Base-by-base conservation (phyloP, 1,140 invertebrate species). In the Phocides pigmalion region DNA sequence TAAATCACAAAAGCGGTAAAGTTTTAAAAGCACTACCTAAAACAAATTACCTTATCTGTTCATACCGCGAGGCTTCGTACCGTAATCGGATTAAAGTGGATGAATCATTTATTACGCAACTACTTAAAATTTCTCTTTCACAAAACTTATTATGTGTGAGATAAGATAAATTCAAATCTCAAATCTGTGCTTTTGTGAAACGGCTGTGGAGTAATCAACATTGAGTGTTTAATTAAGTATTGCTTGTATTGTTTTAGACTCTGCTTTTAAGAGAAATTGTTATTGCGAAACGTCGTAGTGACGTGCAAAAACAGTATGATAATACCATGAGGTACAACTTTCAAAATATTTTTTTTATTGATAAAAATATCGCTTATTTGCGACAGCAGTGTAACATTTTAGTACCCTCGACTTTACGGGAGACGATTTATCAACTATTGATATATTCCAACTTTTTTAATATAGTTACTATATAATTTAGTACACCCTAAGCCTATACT, bases 81-180 rank as follows among this genome's bases (percentile, higher is more conserved):
- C 54, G 25, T 59, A 59, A 59, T 59, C 54, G 54, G 54, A 59
- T 59, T 59, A 59, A 32, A 20, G 20, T 8, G 15, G 17, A 59
- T 59, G 41, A 59, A 46, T 59, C 54, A 59, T 59, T 59, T 20
- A 32, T 59, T 59, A 46, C 54, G 41, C 41, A 59, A 59, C 54
- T 46, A 46, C 42, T 28, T 46, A 59, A 59, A 59, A 54, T 59
- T 59, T 59, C 54, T 59, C 54, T 59, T 59, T 59, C 42, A 59
- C 54, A 20, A 46, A 59, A 59, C 41, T 58, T 58, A 46, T 59
- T 46, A 59, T 32, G 54, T 46, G 41, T 44, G 11, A 46, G 54
- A 58, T 59, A 59, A 59, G 54, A 59, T 59, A 46, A 19, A 54
- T 59, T 35, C 22, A 14, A 28, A 32, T 44, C 22, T 59, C 22